phyloP scores from a whole-genome alignment of 2,113 vertebrate genomes.

The Cariama cristata region DNA sequence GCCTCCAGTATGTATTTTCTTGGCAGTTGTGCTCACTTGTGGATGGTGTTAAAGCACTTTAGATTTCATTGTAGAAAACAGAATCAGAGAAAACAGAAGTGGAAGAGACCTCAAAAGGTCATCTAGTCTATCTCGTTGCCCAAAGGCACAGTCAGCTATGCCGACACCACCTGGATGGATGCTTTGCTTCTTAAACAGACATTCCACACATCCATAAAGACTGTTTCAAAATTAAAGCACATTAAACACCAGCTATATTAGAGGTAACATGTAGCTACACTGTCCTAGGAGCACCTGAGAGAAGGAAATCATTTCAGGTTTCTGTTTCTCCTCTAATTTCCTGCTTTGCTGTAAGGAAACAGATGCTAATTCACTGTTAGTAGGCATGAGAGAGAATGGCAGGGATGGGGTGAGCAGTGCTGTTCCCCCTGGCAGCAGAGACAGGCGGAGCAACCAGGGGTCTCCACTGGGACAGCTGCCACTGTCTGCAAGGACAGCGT shows the following conservation, averaged over 20 bases:
- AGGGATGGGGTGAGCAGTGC: not conserved
- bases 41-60: conserved; percentile 10
- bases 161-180: not conserved
- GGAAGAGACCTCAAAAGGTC: conserved; percentile 1
- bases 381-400: not conserved
- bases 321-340: not conserved
- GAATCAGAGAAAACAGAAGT: conserved; percentile 2
- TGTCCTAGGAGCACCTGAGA: not conserved
- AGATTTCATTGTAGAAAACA: not conserved
- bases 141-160: not conserved
- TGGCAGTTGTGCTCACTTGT: conserved; percentile 9
- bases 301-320: not conserved
- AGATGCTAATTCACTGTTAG: not conserved
- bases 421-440: not conserved
- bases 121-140: not conserved
- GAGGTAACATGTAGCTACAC: not conserved
- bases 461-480: not conserved
- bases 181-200: not conserved
- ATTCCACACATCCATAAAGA: not conserved
- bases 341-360: not conserved
- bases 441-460: not conserved
- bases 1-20: conserved; percentile 13
- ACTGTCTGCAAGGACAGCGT: not conserved
- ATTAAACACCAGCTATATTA: not conserved
- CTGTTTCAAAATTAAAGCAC: not conserved